phyloP scores from a whole-genome alignment of 2,888 invertebrate species.

The Epinotia brunnichana region DNA sequence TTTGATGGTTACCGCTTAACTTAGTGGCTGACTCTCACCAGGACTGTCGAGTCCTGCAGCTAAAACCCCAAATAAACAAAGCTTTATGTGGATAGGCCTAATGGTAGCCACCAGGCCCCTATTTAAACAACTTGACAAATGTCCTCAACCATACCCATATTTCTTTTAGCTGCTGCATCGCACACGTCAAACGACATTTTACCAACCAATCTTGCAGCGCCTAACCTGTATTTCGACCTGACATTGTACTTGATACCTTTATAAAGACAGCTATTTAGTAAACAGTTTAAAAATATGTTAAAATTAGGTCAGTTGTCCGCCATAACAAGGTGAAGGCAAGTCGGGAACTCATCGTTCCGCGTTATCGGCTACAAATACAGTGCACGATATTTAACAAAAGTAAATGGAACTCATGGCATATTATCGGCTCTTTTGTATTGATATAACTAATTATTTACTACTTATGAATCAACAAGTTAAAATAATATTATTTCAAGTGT shows the following conservation, averaged over 20 bases:
- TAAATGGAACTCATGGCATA: constrained; percentile 8
- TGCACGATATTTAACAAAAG: constrained; percentile 6
- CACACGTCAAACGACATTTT: too few relatives aligned
- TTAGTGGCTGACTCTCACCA: too few relatives aligned
- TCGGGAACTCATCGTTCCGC: constrained; percentile 14
- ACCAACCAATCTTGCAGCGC: too few relatives aligned
- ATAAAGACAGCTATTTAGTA: background rate
- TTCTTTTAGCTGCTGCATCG: too few relatives aligned
- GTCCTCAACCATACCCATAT: too few relatives aligned
- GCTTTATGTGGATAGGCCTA: too few relatives aligned
- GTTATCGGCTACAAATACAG: background rate
- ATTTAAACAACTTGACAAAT: too few relatives aligned
- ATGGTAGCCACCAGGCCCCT: too few relatives aligned
- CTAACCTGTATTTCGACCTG: background rate
- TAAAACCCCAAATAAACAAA: too few relatives aligned
- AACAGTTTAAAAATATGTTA: constrained; percentile 31
- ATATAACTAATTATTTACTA: background rate
- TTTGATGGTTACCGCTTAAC: too few relatives aligned
- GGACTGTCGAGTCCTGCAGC: too few relatives aligned
- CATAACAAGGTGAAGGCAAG: constrained; percentile 37
- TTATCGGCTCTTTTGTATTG: constrained; percentile 6
- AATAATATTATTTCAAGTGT: too few relatives aligned
- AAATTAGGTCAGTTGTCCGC: constrained; percentile 34
- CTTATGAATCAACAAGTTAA: background rate
- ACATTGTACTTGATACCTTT: background rate